These are phyloP conservation scores for Catostomus latipinnis DNA, from an alignment of 2,797 vertebrate genomes.

Conservation along the genomic window DNA sequence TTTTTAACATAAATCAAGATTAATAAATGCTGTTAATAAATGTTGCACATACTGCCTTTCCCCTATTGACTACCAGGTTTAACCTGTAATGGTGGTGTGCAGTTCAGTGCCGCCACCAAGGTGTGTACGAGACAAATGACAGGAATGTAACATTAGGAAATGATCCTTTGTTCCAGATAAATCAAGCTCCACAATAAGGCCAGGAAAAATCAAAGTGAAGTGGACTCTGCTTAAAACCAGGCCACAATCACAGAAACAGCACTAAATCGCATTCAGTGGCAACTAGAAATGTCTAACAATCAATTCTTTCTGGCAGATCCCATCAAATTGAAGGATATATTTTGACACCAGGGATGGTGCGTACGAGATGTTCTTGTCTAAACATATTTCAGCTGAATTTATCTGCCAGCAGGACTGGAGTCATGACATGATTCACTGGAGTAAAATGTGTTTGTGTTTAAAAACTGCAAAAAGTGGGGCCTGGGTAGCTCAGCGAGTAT, in stretches of 20 bases:
- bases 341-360: constrained; percentile 3
- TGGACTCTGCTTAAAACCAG: constrained; percentile 18
- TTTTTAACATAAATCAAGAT: too few species aligned
- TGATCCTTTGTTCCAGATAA: constrained; percentile 10
- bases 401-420: constrained; percentile 11
- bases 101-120: background rate
- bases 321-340: constrained; percentile 44
- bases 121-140: background rate
- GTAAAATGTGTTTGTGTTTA: constrained; percentile 24
- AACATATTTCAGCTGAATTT: constrained; percentile 34
- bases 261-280: constrained; percentile 37
- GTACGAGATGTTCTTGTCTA: constrained; percentile 2
- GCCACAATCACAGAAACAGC: constrained; percentile 31
- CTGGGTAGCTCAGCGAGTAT: too few species aligned
- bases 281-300: constrained; percentile 6
- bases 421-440: constrained; percentile 15
- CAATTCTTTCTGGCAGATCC: constrained; percentile 21
- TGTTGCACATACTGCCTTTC: background rate
- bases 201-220: constrained; percentile 4
- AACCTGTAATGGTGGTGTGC: background rate
- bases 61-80: background rate
- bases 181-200: background rate
- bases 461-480: background rate
- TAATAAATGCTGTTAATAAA: too few species aligned
- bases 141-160: constrained; percentile 10